phyloP scores from a whole-genome alignment of 2,888 invertebrate species.

The Microplitis manilae region DNA sequence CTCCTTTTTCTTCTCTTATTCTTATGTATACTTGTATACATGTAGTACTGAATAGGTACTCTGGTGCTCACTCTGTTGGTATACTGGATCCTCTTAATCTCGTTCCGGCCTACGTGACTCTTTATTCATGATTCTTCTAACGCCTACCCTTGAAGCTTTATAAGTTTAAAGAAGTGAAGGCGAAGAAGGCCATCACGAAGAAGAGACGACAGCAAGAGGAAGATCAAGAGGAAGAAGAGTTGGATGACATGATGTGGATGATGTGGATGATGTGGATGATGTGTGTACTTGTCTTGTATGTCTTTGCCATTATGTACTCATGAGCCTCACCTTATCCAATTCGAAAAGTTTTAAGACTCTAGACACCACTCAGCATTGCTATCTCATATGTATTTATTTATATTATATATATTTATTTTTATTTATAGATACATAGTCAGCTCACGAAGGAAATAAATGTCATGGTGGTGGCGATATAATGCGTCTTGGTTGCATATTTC shows the following conservation, averaged over 20 bases:
- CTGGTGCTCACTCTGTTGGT: not conserved
- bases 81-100: conserved; percentile 40
- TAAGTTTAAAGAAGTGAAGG: conserved; percentile 18
- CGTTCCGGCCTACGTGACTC: conserved; percentile 41
- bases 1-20: not conserved
- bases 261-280: not conserved
- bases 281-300: conserved; percentile 12
- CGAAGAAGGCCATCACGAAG: not conserved
- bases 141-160: conserved; percentile 38
- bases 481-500: conserved; percentile 33
- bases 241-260: not conserved
- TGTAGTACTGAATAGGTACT: no score
- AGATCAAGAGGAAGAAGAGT: not conserved
- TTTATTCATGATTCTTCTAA: conserved; percentile 34
- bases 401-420: conserved; percentile 18
- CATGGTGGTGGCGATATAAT: conserved; percentile 24
- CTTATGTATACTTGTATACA: not conserved
- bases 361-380: not conserved
- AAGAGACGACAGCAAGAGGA: not conserved
- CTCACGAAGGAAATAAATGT: conserved; percentile 23
- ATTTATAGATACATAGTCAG: not conserved
- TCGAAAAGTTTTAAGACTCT: not conserved
- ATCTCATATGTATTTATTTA: not conserved
- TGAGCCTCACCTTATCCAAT: conserved; percentile 32
- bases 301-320: not conserved